Base-by-base conservation (phyloP, 2,797 vertebrate genomes). In the Vultur gryphus region DNA sequence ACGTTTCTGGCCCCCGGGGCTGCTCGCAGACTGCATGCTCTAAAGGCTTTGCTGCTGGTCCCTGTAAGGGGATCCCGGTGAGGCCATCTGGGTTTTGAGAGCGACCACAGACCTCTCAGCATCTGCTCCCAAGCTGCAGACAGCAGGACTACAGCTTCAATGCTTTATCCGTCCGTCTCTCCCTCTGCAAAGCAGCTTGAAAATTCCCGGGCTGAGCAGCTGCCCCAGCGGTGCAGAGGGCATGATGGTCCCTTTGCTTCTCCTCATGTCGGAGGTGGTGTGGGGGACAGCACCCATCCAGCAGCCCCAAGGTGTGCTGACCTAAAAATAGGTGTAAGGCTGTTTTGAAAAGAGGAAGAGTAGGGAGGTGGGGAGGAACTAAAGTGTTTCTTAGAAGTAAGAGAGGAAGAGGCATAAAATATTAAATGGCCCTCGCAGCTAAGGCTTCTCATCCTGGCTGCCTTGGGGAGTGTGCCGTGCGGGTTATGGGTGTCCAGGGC, bases 401-500 rank as follows among this genome's bases (percentile, higher is more conserved):
- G 41, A 62, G 59, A 57, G 62, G 20, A 79, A 76, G 37, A 49
- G 46, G 28, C 39, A 48, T 91, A 21, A 75, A 88, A 78, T 77
- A 77, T 21, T 66, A 8, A 16, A 8, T 9, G 20, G 43, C 35
- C 3, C 52, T 88, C 3, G 0, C 26, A 88, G 76, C 35, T 62
- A 0, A 35, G 69, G 43, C 16, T 87, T 33, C 61, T 73, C 66
- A 16, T 58, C 35, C 31, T 0, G 0, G 23, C 70, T 25, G 79
- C 69, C 43, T 35, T 7, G 6, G 43, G 51, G 58, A 43, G 48
- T 1, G 1, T 17, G 49, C 37, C 0, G 3, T 0, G 0, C 0
- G 29, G 51, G 25, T 11, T 23, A 0, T 3, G 48, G 73, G 12
- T 49, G 16, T 52, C 5, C 0, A 4, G 87, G 20, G 39, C 21